Evolutionary conservation across 37 sponge, comb jelly and placozoan genomes (phyloP).

Genomic region (Cladorhizidae sp.): DNA sequence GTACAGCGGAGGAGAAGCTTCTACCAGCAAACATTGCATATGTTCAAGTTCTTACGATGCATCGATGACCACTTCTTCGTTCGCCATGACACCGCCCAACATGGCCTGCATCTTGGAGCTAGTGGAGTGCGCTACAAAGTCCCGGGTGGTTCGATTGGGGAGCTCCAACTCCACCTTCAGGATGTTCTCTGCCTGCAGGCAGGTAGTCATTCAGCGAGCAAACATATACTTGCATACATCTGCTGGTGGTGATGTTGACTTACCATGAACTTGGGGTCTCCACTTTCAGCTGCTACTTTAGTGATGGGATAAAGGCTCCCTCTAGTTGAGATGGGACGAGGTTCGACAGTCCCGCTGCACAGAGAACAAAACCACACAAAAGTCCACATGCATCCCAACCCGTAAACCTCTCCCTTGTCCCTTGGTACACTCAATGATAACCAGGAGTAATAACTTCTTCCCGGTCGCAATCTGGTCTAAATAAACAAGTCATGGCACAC

Average conservation of each 20-base stretch:
- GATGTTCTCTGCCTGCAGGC: conserved; percentile 71
- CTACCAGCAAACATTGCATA: too few relatives aligned
- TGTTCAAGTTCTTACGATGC: conserved; percentile 50
- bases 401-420: too few relatives aligned
- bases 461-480: too few relatives aligned
- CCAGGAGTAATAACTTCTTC: too few relatives aligned
- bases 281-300: conserved; percentile 54
- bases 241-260: not conserved
- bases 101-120: conserved; percentile 84
- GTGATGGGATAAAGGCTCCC: conserved; percentile 63
- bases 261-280: conserved; percentile 82
- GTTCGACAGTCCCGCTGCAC: not conserved
- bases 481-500: too few relatives aligned
- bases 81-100: conserved; percentile 78
- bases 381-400: too few relatives aligned
- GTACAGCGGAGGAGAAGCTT: too few relatives aligned
- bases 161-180: conserved; percentile 89
- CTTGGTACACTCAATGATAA: too few relatives aligned
- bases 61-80: conserved; percentile 93
- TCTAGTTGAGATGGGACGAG: conserved; percentile 62
- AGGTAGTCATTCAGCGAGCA: too few relatives aligned
- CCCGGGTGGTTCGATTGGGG: conserved; percentile 91
- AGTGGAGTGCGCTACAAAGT: conserved; percentile 88
- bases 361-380: too few relatives aligned
- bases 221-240: too few relatives aligned